Evolutionary conservation across 2,888 invertebrate species (phyloP).

Genomic region (Elegia similella): DNA sequence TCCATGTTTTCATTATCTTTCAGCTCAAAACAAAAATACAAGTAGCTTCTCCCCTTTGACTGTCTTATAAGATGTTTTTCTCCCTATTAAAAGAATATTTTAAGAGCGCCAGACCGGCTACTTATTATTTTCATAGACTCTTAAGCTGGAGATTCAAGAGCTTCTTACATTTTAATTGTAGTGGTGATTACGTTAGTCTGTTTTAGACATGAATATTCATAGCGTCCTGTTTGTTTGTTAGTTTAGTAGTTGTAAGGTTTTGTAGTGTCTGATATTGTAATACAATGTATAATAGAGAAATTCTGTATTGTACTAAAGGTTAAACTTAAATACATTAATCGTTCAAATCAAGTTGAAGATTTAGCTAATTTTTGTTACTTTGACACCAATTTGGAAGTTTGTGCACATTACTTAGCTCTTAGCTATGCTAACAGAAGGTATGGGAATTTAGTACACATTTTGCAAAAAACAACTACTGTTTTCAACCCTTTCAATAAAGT

Average conservation of each 20-base stretch:
- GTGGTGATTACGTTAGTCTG: conserved; percentile 16
- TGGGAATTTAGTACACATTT: too few species aligned
- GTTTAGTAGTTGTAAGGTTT: not conserved
- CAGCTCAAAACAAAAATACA: not conserved
- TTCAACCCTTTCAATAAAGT: too few species aligned
- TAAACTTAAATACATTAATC: too few species aligned
- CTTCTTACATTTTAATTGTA: conserved; percentile 21
- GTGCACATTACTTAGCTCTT: too few species aligned
- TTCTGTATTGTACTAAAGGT: too few species aligned
- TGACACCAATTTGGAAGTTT: too few species aligned
- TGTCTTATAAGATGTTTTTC: conserved; percentile 1
- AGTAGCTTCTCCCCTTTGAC: not conserved
- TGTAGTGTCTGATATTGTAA: not conserved
- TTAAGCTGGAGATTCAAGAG: conserved; percentile 12
- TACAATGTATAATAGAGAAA: not conserved
- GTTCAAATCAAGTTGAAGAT: too few species aligned
- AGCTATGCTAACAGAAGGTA: too few species aligned
- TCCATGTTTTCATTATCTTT: not conserved
- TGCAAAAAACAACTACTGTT: too few species aligned
- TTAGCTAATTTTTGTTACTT: too few species aligned
- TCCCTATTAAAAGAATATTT: conserved; percentile 3
- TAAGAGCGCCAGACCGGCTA: not conserved
- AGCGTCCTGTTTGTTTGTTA: not conserved
- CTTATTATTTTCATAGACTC: conserved; percentile 19
- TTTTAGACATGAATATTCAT: not conserved